phyloP scores from a whole-genome alignment of 2,113 vertebrate species.

The Marmota monax region DNA sequence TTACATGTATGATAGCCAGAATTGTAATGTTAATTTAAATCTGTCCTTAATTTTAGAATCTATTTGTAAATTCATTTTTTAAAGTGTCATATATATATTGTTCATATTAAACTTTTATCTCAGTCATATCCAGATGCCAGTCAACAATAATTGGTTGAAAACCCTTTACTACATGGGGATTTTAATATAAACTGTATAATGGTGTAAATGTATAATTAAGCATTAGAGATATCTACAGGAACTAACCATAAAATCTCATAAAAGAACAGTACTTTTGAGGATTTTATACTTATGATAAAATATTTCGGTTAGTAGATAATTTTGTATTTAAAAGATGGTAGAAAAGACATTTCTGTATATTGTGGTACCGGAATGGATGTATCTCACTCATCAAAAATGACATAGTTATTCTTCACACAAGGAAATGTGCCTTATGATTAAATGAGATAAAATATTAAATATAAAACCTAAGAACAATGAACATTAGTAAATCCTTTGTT shows the following conservation, averaged over 20 bases:
- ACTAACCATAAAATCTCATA: not conserved
- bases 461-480: not conserved
- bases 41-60: slow-evolving; percentile 63
- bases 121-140: slow-evolving; percentile 38
- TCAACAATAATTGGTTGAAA: slow-evolving; percentile 47
- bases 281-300: not conserved
- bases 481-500: not conserved
- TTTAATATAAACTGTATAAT: slow-evolving; percentile 47
- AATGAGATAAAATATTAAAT: slow-evolving; percentile 9
- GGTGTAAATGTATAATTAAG: slow-evolving; percentile 2
- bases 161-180: not conserved
- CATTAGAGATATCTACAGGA: not conserved
- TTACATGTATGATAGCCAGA: slow-evolving; percentile 47
- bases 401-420: not conserved
- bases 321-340: slow-evolving; percentile 28
- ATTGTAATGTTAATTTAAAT: slow-evolving; percentile 68
- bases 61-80: not conserved
- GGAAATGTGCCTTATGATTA: slow-evolving; percentile 31
- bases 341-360: not conserved
- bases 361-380: not conserved
- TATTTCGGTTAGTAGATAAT: slow-evolving; percentile 3
- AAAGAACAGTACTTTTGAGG: not conserved
- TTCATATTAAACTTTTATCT: slow-evolving; percentile 53
- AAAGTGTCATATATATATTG: not conserved
- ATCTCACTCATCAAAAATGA: not conserved